phyloP scores from a whole-genome alignment of 2,888 invertebrate species.

The Rhagium mordax region DNA sequence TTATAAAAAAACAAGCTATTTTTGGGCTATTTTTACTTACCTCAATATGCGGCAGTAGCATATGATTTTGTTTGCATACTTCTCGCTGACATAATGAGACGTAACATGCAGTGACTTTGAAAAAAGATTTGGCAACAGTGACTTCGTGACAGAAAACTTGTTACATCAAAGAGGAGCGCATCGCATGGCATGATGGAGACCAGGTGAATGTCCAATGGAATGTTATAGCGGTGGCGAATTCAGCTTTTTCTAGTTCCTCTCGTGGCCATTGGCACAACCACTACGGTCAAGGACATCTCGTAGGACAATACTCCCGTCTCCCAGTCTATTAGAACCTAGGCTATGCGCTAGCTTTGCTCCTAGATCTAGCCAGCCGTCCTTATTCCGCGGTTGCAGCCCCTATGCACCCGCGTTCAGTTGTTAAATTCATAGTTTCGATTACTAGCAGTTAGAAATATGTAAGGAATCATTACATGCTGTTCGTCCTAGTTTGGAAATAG shows the following conservation, averaged over 20 bases:
- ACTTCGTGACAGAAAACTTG: slow-evolving; percentile 21
- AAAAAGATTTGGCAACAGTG: slow-evolving; percentile 26
- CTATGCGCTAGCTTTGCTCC: slow-evolving; percentile 40
- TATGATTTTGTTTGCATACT: no score
- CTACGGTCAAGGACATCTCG: slow-evolving; percentile 58
- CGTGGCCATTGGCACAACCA: slow-evolving; percentile 55
- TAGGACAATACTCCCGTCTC: slow-evolving; percentile 58
- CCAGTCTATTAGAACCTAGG: slow-evolving; percentile 44
- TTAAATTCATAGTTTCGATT: no score
- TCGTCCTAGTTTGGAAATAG: no score
- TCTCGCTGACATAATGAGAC: neutral
- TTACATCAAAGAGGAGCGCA: slow-evolving; percentile 28
- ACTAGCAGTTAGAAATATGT: no score
- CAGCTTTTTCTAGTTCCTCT: slow-evolving; percentile 31
- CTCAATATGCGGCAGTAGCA: no score
- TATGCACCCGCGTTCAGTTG: slow-evolving; percentile 28
- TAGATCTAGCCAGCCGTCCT: slow-evolving; percentile 35
- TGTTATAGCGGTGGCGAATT: slow-evolving; percentile 50
- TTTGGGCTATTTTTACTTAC: no score
- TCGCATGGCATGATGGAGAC: slow-evolving; percentile 16
- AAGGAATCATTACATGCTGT: neutral
- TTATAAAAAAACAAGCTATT: no score
- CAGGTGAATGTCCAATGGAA: slow-evolving; percentile 34
- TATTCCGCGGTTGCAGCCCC: neutral
- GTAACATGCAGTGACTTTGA: neutral